These are phyloP conservation scores for Parnassius smintheus DNA, from an alignment of 2,888 invertebrate genomes.

Conservation along the genomic window DNA sequence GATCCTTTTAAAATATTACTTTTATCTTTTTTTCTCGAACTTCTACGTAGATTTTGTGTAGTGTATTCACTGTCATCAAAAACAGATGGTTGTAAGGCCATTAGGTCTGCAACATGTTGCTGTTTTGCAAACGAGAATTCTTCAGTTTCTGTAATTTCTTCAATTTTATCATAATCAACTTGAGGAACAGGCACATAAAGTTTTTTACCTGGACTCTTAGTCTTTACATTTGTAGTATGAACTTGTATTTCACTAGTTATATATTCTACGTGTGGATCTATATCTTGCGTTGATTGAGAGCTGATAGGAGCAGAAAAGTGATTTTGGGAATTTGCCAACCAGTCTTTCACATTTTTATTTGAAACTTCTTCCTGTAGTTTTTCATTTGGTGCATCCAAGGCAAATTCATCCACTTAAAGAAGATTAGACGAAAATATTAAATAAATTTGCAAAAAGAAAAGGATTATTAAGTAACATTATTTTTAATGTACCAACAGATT, in stretches of 20 bases:
- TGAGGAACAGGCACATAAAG: conserved; percentile 49
- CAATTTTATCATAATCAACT: conserved; percentile 74
- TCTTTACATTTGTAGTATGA: conserved; percentile 47
- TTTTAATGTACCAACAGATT: too few relatives aligned
- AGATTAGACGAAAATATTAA: conserved; percentile 19
- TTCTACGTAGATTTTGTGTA: conserved; percentile 57
- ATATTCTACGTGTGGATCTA: conserved; percentile 41
- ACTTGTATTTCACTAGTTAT: conserved; percentile 55
- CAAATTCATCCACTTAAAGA: conserved; percentile 60
- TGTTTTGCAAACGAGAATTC: conserved; percentile 41
- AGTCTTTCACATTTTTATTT: conserved; percentile 63
- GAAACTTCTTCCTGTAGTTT: conserved; percentile 45
- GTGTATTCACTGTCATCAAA: conserved; percentile 55
- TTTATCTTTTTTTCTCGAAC: conserved; percentile 52
- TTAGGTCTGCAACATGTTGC: conserved; percentile 51
- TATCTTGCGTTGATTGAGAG: conserved; percentile 47
- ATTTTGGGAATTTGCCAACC: conserved; percentile 67
- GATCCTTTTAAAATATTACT: conserved; percentile 42
- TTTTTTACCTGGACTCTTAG: conserved; percentile 42
- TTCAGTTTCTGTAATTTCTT: conserved; percentile 54
- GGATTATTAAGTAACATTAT: too few relatives aligned
- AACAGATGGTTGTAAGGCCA: conserved; percentile 55
- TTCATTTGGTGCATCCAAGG: conserved; percentile 41
- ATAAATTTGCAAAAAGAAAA: too few relatives aligned
- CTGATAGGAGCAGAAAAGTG: conserved; percentile 56